phyloP scores from a whole-genome alignment of 2,888 invertebrate genomes.

The Philereme transversata region DNA sequence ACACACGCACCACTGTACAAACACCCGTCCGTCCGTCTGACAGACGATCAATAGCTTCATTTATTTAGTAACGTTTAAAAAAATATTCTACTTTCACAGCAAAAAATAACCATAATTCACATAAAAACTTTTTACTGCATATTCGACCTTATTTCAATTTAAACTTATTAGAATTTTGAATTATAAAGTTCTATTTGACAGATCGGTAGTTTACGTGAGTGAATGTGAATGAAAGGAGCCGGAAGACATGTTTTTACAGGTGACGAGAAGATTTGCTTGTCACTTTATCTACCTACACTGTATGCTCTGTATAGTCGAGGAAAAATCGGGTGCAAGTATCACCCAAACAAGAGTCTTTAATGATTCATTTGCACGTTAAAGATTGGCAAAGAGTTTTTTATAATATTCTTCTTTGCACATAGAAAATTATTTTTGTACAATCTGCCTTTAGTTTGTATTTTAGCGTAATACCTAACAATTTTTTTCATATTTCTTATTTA shows the following conservation, averaged over 20 bases:
- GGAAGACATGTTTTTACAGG: slow-evolving; percentile 55
- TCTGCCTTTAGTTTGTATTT: too few relatives aligned
- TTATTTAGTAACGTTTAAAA: slow-evolving; percentile 76
- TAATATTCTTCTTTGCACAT: too few relatives aligned
- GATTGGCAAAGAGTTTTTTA: too few relatives aligned
- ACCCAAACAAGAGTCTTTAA: too few relatives aligned
- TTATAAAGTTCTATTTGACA: slow-evolving; percentile 34
- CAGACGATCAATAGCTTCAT: slow-evolving; percentile 76
- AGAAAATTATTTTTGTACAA: too few relatives aligned
- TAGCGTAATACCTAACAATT: too few relatives aligned
- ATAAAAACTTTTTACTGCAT: slow-evolving; percentile 32
- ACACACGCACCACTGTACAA: slow-evolving; percentile 62
- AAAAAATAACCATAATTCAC: slow-evolving; percentile 39
- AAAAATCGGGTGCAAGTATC: too few relatives aligned
- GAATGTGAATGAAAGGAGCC: slow-evolving; percentile 40
- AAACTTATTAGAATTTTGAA: background rate
- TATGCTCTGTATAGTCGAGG: too few relatives aligned
- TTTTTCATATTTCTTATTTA: too few relatives aligned
- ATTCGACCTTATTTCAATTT: slow-evolving; percentile 47
- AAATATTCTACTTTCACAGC: slow-evolving; percentile 58
- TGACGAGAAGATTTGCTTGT: slow-evolving; percentile 32
- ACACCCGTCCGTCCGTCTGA: slow-evolving; percentile 63
- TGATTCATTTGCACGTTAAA: too few relatives aligned
- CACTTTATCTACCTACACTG: too few relatives aligned
- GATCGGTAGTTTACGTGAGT: slow-evolving; percentile 47